Evolutionary conservation across 1,140 invertebrate species (phyloP).

Genomic region (Palaemon carinicauda): DNA sequence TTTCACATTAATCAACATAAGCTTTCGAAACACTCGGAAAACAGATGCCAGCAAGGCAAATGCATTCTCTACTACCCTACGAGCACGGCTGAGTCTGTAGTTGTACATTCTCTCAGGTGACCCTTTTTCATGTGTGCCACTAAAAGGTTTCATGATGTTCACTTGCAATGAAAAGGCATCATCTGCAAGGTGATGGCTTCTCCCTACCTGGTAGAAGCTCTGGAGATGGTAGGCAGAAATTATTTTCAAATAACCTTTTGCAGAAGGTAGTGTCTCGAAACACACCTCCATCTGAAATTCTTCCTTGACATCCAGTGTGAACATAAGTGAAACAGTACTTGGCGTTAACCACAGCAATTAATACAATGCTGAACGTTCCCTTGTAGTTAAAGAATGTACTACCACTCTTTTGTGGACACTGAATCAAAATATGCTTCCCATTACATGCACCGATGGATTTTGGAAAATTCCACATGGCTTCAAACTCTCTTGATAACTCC

Average conservation of each 20-base stretch:
- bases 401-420: constrained; percentile 34
- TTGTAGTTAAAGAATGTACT: constrained; percentile 37
- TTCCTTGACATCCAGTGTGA: constrained; percentile 34
- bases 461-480: constrained; percentile 22
- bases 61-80: constrained; percentile 22
- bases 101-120: constrained; percentile 22
- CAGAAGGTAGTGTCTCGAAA: constrained; percentile 30
- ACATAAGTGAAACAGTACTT: constrained; percentile 39
- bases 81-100: constrained; percentile 30
- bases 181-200: constrained; percentile 21
- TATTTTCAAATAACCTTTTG: constrained; percentile 24
- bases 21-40: constrained; percentile 29
- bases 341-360: constrained; percentile 22
- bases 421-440: constrained; percentile 28
- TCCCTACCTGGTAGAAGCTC: constrained; percentile 17
- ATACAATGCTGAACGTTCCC: constrained; percentile 27
- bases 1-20: constrained; percentile 18
- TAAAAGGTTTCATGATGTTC: constrained; percentile 32
- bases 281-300: constrained; percentile 32
- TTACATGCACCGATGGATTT: constrained; percentile 23
- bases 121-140: constrained; percentile 35
- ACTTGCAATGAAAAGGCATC: constrained; percentile 34
- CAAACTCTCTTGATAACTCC: constrained; percentile 37
- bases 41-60: constrained; percentile 35
- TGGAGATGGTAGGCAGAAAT: constrained; percentile 20